Evolutionary conservation across 2,888 invertebrate species (phyloP), one percentile per base, ranked within the genome.

Genomic region (Drosophila falleni): DNA sequence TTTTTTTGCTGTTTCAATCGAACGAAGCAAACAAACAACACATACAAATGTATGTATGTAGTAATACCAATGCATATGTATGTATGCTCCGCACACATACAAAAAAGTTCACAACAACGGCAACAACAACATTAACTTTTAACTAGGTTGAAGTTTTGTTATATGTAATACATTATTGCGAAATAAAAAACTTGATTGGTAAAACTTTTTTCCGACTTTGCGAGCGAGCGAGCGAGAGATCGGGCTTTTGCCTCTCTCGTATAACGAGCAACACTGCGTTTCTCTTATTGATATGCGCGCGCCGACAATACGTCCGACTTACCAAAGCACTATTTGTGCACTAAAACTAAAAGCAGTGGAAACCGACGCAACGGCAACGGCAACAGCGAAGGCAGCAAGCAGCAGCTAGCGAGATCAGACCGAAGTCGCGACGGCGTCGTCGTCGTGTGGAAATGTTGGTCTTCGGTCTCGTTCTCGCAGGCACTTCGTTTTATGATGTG

Each of bases 141-240:
- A 86, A 86, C 86, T 86, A 86, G 86, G 86, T 86, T 86, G 86
- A 86, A 86, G 86, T 86, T 86, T 89, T 79, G 81, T 86, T 86
- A 86, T 78, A 78, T 78, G 78, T 87, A 86, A 80, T 88, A 87
- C 85, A 82, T 80, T 88, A 89, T 86, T 86, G 87, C 86, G 86
- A 89, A 86, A 86, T 89, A 89, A 88, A 87, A 85, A 86, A 86
- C 86, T 86, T 86, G 86, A 86, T 86, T 89, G 86, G 89, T 86
- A 89, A 86, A 89, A 86, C 89, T 88, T 85, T 85, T 85, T 85
- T 88, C 87, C 79, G 75, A 77, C 74, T 71, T 68, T 69, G 70
- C 56, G 81, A 78, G 74, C 63, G 78, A 23, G 23, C 23, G 23
- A 23, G 19, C 19, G 2, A 74, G 80, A 74, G 85, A 85, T 81